phyloP scores from a whole-genome alignment of 2,797 vertebrate genomes.

The Galago senegalensis region DNA sequence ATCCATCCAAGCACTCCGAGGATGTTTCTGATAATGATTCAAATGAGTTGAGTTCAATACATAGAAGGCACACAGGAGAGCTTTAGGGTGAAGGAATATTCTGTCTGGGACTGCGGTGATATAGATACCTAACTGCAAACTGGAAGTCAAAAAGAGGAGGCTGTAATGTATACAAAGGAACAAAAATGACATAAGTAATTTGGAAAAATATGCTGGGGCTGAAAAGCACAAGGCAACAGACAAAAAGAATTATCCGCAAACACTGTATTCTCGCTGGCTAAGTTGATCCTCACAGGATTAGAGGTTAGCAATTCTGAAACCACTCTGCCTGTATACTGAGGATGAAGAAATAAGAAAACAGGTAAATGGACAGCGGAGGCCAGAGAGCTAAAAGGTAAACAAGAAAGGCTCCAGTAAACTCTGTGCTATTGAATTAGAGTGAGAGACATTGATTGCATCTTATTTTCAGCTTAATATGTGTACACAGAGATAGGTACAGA shows the following conservation, averaged over 20 bases:
- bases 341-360: conserved; percentile 5
- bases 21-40: neutral
- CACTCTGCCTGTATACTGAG: neutral
- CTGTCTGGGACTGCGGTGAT: neutral
- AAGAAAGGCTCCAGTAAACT: conserved; percentile 10
- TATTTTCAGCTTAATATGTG: neutral
- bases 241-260: neutral
- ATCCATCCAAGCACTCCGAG: neutral
- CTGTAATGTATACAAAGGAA: neutral
- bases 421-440: neutral
- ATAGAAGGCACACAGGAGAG: neutral
- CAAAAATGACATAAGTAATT: neutral
- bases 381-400: neutral
- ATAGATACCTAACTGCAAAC: neutral
- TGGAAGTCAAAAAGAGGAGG: neutral
- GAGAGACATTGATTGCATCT: neutral
- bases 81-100: neutral
- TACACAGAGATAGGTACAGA: neutral
- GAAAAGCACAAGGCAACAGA: neutral
- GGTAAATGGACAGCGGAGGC: neutral
- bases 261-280: neutral
- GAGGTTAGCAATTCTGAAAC: neutral
- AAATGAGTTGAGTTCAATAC: neutral
- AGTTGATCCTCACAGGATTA: neutral
- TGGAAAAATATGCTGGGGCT: neutral